Conservation (phyloP, 2,888 invertebrate genomes). For the Pseudolycoriella hygida region DNA sequence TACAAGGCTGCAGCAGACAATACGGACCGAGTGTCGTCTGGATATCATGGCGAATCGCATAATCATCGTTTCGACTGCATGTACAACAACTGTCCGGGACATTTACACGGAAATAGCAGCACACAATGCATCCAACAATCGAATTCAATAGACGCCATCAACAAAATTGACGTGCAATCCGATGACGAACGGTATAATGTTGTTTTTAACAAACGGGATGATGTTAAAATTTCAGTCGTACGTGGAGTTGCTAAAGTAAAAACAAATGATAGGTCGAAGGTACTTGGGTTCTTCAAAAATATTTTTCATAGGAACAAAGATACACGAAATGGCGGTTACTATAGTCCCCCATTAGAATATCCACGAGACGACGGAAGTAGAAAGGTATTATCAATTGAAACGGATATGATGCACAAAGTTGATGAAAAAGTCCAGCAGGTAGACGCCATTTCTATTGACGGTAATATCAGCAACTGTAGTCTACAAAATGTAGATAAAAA, state of each 20-base stretch:
- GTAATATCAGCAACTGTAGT: slow-evolving; percentile 29
- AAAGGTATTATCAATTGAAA: background rate
- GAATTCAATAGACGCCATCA: background rate
- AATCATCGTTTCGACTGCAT: background rate
- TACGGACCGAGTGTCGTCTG: background rate
- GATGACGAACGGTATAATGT: background rate
- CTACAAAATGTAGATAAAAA: slow-evolving; percentile 27
- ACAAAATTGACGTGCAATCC: background rate
- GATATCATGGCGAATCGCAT: background rate
- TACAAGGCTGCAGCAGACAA: background rate
- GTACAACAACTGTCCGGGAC: background rate
- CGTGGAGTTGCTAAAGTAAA: background rate
- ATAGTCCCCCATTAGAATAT: slow-evolving; percentile 4
- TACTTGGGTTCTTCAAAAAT: slow-evolving; percentile 1
- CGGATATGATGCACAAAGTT: background rate
- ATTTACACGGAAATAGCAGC: background rate
- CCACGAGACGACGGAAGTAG: background rate
- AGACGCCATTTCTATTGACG: slow-evolving; percentile 14
- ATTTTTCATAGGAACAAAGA: slow-evolving; percentile 1
- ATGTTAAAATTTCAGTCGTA: slow-evolving; percentile 3
- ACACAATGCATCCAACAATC: background rate
- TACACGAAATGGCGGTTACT: slow-evolving; percentile 3
- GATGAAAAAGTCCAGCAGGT: background rate
- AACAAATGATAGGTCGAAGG: background rate
- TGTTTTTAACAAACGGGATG: background rate